Evolutionary conservation across 2,888 invertebrate species (phyloP).

Genomic region (Diarsia mendica): DNA sequence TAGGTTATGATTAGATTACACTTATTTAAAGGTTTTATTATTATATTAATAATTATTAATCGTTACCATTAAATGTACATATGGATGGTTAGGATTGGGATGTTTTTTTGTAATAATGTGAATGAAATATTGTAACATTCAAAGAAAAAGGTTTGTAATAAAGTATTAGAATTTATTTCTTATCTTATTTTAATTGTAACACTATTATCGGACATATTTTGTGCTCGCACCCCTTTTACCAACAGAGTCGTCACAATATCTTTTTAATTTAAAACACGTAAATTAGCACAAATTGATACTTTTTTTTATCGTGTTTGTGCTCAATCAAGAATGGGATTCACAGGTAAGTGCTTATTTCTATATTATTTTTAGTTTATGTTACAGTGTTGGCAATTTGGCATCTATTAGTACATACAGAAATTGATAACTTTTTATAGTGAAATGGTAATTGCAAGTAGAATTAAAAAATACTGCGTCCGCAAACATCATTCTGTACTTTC

Average conservation of each 20-base stretch:
- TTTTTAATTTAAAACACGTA: not conserved
- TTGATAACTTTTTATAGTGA: not conserved
- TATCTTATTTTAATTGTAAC: conserved; percentile 69
- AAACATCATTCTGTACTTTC: not conserved
- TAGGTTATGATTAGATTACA: conserved; percentile 78
- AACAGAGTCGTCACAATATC: conserved; percentile 49
- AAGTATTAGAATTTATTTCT: conserved; percentile 80
- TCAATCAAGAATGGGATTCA: conserved; percentile 1
- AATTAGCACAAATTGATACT: conserved; percentile 9
- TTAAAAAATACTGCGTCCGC: not conserved
- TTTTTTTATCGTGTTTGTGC: conserved; percentile 13
- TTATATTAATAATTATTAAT: conserved; percentile 77
- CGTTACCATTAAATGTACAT: conserved; percentile 87
- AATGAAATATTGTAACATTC: conserved; percentile 80
- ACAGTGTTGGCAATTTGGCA: not conserved
- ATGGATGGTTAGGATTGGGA: conserved; percentile 76
- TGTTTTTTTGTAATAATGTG: conserved; percentile 74
- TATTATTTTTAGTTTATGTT: not conserved
- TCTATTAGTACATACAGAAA: not conserved
- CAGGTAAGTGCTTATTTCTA: conserved; percentile 60
- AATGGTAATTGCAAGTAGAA: not conserved
- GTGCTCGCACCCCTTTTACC: conserved; percentile 39
- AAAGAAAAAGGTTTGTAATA: conserved; percentile 83
- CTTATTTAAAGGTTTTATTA: conserved; percentile 84
- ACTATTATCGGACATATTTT: conserved; percentile 12